These are phyloP conservation scores for Vidua macroura DNA, from an alignment of 2,113 vertebrate genomes.

Conservation along the genomic window DNA sequence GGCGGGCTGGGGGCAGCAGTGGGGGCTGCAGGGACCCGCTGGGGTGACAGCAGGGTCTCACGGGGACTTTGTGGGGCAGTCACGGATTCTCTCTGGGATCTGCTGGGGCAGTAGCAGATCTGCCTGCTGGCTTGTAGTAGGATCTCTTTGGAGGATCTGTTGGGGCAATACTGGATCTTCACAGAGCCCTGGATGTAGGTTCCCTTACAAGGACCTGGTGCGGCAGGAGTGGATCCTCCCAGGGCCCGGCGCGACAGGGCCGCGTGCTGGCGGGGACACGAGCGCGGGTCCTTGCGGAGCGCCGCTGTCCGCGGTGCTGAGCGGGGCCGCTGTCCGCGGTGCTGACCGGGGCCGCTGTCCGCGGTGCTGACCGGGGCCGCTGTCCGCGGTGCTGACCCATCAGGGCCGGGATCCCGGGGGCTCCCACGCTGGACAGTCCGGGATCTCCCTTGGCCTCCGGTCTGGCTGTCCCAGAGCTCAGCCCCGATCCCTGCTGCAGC, in stretches of 20 bases:
- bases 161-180: background rate
- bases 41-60: background rate
- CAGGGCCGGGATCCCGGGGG: accelerated
- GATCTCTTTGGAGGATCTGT: background rate
- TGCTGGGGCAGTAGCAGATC: too few relatives aligned
- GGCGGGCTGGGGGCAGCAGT: background rate
- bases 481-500: accelerated
- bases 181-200: background rate
- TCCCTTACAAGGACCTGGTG: accelerated
- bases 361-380: background rate
- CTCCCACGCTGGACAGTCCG: accelerated
- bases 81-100: background rate
- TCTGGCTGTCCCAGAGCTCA: background rate
- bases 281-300: accelerated
- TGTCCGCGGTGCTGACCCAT: background rate
- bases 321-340: background rate
- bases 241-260: too few relatives aligned
- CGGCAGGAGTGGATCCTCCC: accelerated
- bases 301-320: too few relatives aligned
- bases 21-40: accelerated
- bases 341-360: background rate
- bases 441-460: background rate
- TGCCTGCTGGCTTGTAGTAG: too few relatives aligned
- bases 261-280: accelerated
- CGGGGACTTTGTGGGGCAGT: accelerated